Evolutionary conservation across 37 sponge, comb jelly and placozoan genomes (phyloP).

Genomic region (Ianthella basta): DNA sequence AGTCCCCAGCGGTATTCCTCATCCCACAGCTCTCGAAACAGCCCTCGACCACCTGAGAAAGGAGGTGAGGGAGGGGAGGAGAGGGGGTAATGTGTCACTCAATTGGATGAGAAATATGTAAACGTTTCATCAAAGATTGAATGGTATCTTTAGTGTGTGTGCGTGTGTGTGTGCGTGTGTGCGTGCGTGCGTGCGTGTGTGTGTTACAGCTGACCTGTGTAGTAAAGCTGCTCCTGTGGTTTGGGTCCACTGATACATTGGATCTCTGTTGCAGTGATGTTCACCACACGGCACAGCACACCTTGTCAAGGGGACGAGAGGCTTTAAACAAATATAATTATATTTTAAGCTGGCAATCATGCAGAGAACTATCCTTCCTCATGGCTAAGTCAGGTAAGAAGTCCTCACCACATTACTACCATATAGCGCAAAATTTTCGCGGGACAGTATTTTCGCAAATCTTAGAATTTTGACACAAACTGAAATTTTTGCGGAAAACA

Average conservation of each 20-base stretch:
- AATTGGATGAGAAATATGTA: background rate
- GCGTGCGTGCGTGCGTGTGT: background rate
- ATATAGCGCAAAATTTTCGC: too few relatives aligned
- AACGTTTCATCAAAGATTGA: background rate
- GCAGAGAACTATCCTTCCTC: too few relatives aligned
- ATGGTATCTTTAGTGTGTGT: too few relatives aligned
- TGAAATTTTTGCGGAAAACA: too few relatives aligned
- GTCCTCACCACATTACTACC: too few relatives aligned
- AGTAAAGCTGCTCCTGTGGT: slow-evolving; percentile 23
- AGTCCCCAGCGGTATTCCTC: background rate
- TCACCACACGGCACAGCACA: slow-evolving; percentile 62
- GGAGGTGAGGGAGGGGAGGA: too few relatives aligned
- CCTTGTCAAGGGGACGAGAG: slow-evolving; percentile 51
- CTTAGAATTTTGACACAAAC: too few relatives aligned
- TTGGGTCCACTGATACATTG: slow-evolving; percentile 63
- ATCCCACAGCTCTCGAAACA: slow-evolving; percentile 48
- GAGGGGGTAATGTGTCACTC: too few relatives aligned
- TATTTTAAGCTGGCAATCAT: too few relatives aligned
- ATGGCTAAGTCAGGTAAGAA: too few relatives aligned
- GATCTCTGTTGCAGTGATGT: slow-evolving; percentile 45
- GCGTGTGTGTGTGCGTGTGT: background rate
- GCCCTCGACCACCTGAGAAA: slow-evolving; percentile 66
- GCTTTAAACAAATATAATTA: background rate
- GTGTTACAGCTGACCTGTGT: slow-evolving; percentile 51
- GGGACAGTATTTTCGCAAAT: too few relatives aligned